Conservation (phyloP, 2,797 vertebrate genomes). For the Emys orbicularis region DNA sequence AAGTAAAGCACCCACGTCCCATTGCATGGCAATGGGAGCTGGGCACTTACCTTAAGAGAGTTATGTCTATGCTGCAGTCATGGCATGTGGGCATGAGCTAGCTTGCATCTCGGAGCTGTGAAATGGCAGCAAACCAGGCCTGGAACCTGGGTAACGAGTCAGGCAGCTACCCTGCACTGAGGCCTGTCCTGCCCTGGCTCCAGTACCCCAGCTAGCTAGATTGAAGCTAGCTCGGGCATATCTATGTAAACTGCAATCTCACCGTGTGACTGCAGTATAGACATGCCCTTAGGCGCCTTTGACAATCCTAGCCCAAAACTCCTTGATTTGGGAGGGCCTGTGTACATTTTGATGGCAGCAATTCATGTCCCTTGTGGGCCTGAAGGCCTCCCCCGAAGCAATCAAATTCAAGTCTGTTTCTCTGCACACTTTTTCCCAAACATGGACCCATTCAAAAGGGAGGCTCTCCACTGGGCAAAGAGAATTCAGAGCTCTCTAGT, state of each 20-base stretch:
- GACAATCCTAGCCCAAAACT: not conserved
- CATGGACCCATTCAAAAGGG: not conserved
- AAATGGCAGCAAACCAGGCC: too few relatives aligned
- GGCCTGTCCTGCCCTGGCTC: too few relatives aligned
- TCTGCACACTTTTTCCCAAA: not conserved
- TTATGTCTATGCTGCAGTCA: too few relatives aligned
- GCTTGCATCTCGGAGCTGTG: too few relatives aligned
- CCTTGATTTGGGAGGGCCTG: not conserved
- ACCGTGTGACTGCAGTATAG: too few relatives aligned
- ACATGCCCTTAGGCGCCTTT: not conserved
- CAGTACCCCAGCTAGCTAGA: too few relatives aligned
- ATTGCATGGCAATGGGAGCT: not conserved
- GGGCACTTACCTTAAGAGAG: not conserved
- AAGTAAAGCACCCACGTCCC: not conserved
- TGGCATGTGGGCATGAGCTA: not conserved
- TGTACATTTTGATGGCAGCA: not conserved
- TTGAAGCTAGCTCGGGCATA: too few relatives aligned
- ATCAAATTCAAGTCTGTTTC: rapidly evolving
- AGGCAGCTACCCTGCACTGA: too few relatives aligned
- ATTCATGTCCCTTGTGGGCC: too few relatives aligned
- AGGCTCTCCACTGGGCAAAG: rapidly evolving
- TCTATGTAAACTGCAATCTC: too few relatives aligned
- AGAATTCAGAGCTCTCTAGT: not conserved
- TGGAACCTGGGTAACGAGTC: too few relatives aligned
- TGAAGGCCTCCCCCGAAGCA: too few relatives aligned